phyloP scores from a whole-genome alignment of 2,888 invertebrate genomes.

The Eueremaeus valkanovi region DNA sequence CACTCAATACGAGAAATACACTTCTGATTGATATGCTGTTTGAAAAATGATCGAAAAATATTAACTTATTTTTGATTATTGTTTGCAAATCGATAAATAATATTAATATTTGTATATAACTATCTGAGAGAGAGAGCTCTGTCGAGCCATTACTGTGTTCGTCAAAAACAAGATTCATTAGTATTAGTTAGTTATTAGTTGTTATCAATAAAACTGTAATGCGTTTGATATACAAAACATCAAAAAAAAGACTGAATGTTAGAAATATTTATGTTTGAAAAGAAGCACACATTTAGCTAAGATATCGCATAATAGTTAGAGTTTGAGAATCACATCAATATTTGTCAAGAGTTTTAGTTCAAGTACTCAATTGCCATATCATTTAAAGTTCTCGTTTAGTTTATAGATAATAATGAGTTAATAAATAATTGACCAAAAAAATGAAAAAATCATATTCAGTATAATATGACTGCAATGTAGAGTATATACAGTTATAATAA shows the following conservation, averaged over 20 bases:
- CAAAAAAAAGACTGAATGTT: not conserved
- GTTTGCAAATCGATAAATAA: not conserved
- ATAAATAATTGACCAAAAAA: constrained; percentile 30
- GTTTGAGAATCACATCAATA: constrained; percentile 12
- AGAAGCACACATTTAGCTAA: no score
- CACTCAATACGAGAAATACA: not conserved
- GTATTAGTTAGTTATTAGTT: not conserved
- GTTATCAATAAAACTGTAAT: not conserved
- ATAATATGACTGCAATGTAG: not conserved
- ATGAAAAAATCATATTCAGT: not conserved
- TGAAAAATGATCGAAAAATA: not conserved
- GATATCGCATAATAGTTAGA: not conserved
- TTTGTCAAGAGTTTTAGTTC: constrained; percentile 24
- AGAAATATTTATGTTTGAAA: not conserved
- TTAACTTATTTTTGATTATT: not conserved
- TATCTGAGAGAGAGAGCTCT: not conserved
- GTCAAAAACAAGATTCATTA: not conserved
- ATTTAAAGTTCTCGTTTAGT: not conserved
- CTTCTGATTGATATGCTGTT: not conserved
- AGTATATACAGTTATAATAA: not conserved
- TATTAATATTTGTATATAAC: no score
- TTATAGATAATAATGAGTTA: constrained; percentile 11
- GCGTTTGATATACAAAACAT: not conserved
- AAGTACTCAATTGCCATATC: constrained; percentile 17
- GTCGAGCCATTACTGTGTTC: not conserved